These are phyloP conservation scores for Galagoides demidoff DNA, from an alignment of 2,797 vertebrate genomes.

Conservation along the genomic window DNA sequence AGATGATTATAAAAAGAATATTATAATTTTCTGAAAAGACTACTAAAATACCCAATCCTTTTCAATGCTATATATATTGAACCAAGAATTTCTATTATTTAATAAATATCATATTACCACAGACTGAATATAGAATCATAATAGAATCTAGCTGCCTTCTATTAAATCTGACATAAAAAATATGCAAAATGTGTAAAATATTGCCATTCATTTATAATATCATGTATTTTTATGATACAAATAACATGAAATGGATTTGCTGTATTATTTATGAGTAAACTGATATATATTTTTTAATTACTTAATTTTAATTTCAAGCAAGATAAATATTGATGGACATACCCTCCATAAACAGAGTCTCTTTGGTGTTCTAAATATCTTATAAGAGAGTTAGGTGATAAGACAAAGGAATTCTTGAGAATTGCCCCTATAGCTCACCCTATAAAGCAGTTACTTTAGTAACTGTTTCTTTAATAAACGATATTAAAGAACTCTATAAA, in stretches of 20 bases:
- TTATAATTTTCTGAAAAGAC: not conserved
- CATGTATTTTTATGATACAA: not conserved
- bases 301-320: not conserved
- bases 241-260: not conserved
- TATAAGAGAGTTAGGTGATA: not conserved
- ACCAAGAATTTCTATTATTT: not conserved
- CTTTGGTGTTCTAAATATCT: not conserved
- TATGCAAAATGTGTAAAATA: not conserved
- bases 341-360: not conserved
- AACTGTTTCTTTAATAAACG: not conserved
- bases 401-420: not conserved
- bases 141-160: not conserved
- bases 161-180: not conserved
- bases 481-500: not conserved
- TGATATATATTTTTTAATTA: not conserved
- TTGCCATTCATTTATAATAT: not conserved
- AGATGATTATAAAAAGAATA: not conserved
- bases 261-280: conserved; percentile 4
- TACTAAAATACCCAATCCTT: not conserved
- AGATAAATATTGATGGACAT: not conserved
- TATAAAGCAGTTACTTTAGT: not conserved
- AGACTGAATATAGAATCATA: not conserved
- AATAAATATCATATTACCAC: not conserved
- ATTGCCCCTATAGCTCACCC: not conserved
- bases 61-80: not conserved